Evolutionary conservation across 1,140 invertebrate genomes (phyloP), one percentile per base, ranked within the genome.

Genomic region (Sycophaga agraensis): DNA sequence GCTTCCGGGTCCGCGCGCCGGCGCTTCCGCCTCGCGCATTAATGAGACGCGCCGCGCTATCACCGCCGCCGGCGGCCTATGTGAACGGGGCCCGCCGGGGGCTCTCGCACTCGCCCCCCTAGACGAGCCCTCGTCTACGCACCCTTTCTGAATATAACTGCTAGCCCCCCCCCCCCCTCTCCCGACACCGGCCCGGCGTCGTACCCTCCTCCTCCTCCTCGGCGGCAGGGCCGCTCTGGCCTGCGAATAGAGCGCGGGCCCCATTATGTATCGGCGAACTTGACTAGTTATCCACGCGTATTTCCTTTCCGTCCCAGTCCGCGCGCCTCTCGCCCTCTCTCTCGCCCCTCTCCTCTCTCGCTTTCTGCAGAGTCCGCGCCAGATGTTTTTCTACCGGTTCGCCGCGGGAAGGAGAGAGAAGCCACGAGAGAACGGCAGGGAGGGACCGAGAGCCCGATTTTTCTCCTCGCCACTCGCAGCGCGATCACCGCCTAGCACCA

Each of bases 221-320:
- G 7, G 4, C 7, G 35, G 7, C 35, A 9, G n/a, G 7, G 4
- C 35, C 14, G 14, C 42, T 16, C 19, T 40, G 1, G 6, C 26
- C 34, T 31, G 16, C 16, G 46, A 24, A 24, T 45, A 49, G 34
- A 26, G 37, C 16, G n/a, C n/a, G 37, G 24, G 4, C n/a, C n/a
- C n/a, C 26, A 50, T 62, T 56, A 56, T 62, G n/a, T n/a, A 21
- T 37, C n/a, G 57, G 58, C 66, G 59, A 62, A 63, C 45, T 61
- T 58, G 66, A 71, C 68, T 73, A 73, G 67, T 73, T 70, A 70
- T 73, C 71, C 69, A 72, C 68, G 70, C 66, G 68, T 74, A 75
- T 76, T 78, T 77, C 73, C 72, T 77, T 76, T 78, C 72, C 71
- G 70, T 75, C 71, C 63, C 71, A 72, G 65, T 66, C 58, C 66